Evolutionary conservation across 2,797 vertebrate genomes (phyloP).

Genomic region (Notamacropus eugenii): DNA sequence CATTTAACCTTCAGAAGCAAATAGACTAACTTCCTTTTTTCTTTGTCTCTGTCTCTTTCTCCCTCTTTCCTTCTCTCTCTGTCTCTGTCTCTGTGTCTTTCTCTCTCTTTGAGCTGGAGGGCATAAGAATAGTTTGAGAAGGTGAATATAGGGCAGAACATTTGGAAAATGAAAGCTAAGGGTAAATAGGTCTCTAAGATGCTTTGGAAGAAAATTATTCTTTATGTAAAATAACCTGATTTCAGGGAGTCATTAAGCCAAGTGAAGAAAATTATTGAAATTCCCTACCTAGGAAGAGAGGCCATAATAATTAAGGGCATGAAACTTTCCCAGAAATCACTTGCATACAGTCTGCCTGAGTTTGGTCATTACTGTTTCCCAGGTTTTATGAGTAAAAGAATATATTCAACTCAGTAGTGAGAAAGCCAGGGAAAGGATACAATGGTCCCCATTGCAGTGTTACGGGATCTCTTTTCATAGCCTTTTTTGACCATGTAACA

Average conservation of each 20-base stretch:
- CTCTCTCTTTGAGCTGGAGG: slow-evolving; percentile 16
- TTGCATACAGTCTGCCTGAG: slow-evolving; percentile 45
- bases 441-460: background rate
- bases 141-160: background rate
- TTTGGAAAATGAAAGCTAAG: slow-evolving; percentile 32
- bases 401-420: slow-evolving; percentile 5
- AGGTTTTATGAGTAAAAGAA: slow-evolving; percentile 54
- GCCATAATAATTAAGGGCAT: slow-evolving; percentile 16
- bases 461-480: background rate
- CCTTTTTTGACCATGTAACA: background rate
- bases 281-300: slow-evolving; percentile 32
- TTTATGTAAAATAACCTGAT: slow-evolving; percentile 44
- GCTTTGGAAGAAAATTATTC: slow-evolving; percentile 46
- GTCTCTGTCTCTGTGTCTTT: background rate
- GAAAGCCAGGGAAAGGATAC: background rate
- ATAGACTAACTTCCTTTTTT: background rate
- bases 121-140: background rate
- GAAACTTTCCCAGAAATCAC: slow-evolving; percentile 44
- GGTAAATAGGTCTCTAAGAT: slow-evolving; percentile 15
- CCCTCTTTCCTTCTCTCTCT: background rate
- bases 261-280: slow-evolving; percentile 53
- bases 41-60: background rate
- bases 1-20: slow-evolving; percentile 41
- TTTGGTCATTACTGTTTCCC: slow-evolving; percentile 1
- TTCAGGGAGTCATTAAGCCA: slow-evolving; percentile 36